Percentiles rank a stretch among this genome's conserved stretches.
Evolutionary conservation across 1,140 invertebrate genomes (phyloP).

Genomic region (Leptinotarsa texana): DNA sequence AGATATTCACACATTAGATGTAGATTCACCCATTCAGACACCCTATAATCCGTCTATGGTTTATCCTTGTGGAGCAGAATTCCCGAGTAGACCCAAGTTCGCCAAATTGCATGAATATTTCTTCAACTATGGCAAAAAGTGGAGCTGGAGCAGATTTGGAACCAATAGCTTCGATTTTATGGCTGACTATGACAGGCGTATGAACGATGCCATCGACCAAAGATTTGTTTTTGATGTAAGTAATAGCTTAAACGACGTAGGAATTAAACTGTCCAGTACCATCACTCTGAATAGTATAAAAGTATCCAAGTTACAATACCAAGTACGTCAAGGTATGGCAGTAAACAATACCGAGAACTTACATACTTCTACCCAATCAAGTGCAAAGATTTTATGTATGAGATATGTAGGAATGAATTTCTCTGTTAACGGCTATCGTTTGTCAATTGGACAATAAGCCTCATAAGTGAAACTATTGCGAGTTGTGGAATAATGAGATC

Average conservation of each 20-base stretch:
- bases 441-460: too few species aligned
- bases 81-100: constrained; percentile 64
- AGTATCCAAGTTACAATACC: background rate
- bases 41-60: constrained; percentile 69
- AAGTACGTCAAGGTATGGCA: too few species aligned
- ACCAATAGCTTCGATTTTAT: constrained; percentile 35
- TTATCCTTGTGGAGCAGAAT: constrained; percentile 68
- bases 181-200: constrained; percentile 53
- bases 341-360: too few species aligned
- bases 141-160: constrained; percentile 43
- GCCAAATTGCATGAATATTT: constrained; percentile 52
- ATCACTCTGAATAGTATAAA: too few species aligned
- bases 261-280: background rate
- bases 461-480: too few species aligned
- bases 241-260: background rate
- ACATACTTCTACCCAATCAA: too few species aligned
- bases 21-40: constrained; percentile 59
- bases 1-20: constrained; percentile 63
- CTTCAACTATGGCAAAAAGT: constrained; percentile 46
- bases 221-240: constrained; percentile 53
- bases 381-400: too few species aligned
- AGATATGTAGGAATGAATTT: too few species aligned
- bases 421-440: too few species aligned
- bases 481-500: too few species aligned
- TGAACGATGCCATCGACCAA: constrained; percentile 58